A percentile compares a stretch with the other conserved stretches of the same genome.
Evolutionary conservation across 2,797 vertebrate genomes (phyloP).

Genomic region (Phrynocephalus vlangalii): DNA sequence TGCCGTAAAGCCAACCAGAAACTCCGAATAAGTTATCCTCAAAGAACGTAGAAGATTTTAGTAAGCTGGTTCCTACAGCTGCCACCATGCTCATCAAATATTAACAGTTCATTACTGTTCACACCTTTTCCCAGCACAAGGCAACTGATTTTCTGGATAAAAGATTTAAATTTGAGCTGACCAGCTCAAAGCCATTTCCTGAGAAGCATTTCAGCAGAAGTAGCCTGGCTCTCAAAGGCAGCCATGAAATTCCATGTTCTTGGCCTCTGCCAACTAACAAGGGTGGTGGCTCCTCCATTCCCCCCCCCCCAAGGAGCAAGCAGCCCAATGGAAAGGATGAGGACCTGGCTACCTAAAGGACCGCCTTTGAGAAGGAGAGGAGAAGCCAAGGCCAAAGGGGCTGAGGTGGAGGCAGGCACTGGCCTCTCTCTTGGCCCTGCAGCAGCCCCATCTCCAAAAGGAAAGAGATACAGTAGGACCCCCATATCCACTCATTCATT

Average conservation of each 20-base stretch:
- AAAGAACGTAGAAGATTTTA: too few relatives aligned
- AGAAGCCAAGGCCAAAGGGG: fast-evolving
- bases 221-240: neutral
- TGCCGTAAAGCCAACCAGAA: neutral
- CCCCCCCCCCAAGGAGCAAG: too few relatives aligned
- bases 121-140: neutral
- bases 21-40: neutral
- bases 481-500: too few relatives aligned
- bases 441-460: too few relatives aligned
- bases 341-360: too few relatives aligned
- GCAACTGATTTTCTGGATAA: neutral
- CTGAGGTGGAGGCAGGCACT: fast-evolving
- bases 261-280: too few relatives aligned
- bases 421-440: too few relatives aligned
- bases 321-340: neutral
- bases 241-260: neutral
- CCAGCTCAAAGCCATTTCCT: neutral
- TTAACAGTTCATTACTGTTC: neutral
- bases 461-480: too few relatives aligned
- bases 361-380: too few relatives aligned
- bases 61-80: neutral
- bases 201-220: too few relatives aligned
- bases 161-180: neutral
- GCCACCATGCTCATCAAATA: too few relatives aligned
- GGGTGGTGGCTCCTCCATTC: too few relatives aligned